phyloP scores from a whole-genome alignment of 30 jellyfish, hydroid and myxozoan genomes.

The Cassiopea xamachana region DNA sequence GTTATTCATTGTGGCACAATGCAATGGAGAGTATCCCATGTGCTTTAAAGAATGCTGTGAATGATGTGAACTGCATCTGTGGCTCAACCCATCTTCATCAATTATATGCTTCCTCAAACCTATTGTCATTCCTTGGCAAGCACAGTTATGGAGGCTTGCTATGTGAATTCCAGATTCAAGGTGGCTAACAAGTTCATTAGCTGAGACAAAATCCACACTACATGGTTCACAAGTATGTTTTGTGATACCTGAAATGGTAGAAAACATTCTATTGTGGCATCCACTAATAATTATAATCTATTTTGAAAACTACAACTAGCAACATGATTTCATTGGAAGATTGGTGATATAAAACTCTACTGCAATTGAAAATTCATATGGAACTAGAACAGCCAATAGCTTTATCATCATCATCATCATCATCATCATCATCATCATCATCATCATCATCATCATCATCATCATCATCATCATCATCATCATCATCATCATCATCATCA shows the following conservation, averaged over 20 bases:
- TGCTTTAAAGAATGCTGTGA: not conserved
- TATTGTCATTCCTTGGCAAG: slow-evolving; percentile 23
- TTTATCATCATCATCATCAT: too few relatives aligned
- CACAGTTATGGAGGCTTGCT: slow-evolving; percentile 31
- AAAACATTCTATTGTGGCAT: not conserved
- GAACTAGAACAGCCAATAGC: too few relatives aligned
- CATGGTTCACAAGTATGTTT: not conserved
- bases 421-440: too few relatives aligned
- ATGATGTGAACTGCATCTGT: slow-evolving; percentile 17
- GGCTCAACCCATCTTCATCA: not conserved
- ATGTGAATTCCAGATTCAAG: slow-evolving; percentile 3
- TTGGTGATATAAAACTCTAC: too few relatives aligned
- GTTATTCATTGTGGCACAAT: slow-evolving; percentile 25
- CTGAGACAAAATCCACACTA: not conserved
- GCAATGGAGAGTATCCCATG: slow-evolving; percentile 45
- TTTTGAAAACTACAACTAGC: too few relatives aligned
- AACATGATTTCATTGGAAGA: too few relatives aligned
- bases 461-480: too few relatives aligned
- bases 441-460: too few relatives aligned
- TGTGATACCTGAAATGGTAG: not conserved
- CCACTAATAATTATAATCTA: too few relatives aligned
- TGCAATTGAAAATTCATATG: too few relatives aligned
- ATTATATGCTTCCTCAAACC: not conserved
- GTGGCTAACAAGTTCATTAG: slow-evolving; percentile 5
- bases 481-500: too few relatives aligned